These are phyloP conservation scores for Grammomys dolichurus DNA, from an alignment of 2,113 vertebrate species.

Conservation along the genomic window DNA sequence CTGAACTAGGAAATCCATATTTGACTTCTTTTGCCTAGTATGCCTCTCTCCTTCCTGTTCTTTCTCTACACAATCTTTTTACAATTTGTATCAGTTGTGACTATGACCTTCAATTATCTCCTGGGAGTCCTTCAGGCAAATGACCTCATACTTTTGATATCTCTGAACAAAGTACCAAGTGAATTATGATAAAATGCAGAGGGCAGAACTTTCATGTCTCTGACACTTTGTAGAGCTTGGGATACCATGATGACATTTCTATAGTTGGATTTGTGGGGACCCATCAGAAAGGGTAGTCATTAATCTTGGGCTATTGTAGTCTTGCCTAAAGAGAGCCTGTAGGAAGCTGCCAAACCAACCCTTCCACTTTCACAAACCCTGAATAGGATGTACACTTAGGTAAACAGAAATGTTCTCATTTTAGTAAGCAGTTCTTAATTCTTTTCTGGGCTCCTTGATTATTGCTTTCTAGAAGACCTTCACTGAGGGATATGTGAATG, in stretches of 20 bases:
- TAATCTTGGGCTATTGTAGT: neutral
- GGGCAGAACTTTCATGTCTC: neutral
- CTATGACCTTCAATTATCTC: neutral
- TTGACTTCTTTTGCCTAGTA: neutral
- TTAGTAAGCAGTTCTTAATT: neutral
- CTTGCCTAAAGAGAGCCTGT: neutral
- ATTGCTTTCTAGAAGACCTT: neutral
- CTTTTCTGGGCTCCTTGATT: neutral
- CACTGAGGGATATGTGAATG: conserved; percentile 30
- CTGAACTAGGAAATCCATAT: neutral
- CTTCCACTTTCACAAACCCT: neutral
- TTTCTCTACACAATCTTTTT: neutral
- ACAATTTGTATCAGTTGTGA: neutral
- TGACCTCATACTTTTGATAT: neutral
- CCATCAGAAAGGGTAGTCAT: neutral
- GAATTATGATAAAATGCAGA: neutral
- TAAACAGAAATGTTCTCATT: neutral
- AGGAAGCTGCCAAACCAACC: neutral
- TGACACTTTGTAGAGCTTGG: neutral
- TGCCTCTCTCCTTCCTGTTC: neutral
- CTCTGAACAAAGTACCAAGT: neutral
- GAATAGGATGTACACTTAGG: neutral
- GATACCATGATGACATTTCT: neutral
- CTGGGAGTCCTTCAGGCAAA: neutral
- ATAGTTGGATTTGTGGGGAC: neutral